phyloP scores from a whole-genome alignment of 2,888 invertebrate species.

The Drosophila kokeensis region DNA sequence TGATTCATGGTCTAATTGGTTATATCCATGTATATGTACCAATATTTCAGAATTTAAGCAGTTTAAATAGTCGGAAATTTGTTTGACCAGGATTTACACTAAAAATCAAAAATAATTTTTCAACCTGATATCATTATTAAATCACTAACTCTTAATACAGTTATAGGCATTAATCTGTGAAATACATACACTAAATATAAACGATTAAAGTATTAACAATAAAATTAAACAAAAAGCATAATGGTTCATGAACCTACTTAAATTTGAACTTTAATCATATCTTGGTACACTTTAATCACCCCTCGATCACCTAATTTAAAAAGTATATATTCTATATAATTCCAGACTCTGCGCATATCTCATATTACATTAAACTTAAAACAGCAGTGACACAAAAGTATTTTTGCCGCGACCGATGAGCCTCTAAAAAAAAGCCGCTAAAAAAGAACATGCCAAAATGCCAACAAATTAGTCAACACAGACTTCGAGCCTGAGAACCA shows the following conservation, averaged over 20 bases:
- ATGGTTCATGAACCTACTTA: not conserved
- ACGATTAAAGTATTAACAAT: not conserved
- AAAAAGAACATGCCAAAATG: conserved; percentile 34
- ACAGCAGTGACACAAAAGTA: conserved; percentile 10
- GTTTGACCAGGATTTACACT: not conserved
- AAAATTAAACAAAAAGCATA: not conserved
- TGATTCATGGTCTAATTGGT: not conserved
- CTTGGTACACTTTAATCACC: not conserved
- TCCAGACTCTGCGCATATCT: not conserved
- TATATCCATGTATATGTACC: not conserved
- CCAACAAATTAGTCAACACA: conserved; percentile 54
- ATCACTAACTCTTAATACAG: not conserved
- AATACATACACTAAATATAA: not conserved
- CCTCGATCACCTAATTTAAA: not conserved
- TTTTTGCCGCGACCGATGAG: conserved; percentile 21
- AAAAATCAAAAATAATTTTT: not conserved
- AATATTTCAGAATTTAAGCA: too few species aligned
- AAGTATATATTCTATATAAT: not conserved
- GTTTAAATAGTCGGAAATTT: too few species aligned
- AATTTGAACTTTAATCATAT: not conserved
- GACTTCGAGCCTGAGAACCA: conserved; percentile 68
- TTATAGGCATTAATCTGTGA: not conserved
- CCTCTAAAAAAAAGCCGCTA: conserved; percentile 14
- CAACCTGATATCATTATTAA: not conserved
- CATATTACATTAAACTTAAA: not conserved